Evolutionary conservation across 2,113 vertebrate species (phyloP).

Genomic region (Leptosomus discolor): DNA sequence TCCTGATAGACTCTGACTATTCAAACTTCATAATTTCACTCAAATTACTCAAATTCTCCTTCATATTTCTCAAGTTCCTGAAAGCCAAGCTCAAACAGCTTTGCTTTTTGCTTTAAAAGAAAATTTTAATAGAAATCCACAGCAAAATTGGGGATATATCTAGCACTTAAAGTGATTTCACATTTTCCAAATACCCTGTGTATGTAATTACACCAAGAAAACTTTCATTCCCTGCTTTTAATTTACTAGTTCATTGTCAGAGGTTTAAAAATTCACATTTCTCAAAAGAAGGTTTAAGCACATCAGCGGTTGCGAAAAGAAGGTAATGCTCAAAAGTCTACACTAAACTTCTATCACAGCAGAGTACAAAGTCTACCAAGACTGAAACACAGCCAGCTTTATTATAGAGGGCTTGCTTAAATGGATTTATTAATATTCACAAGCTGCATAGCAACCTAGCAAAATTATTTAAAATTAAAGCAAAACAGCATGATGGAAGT

Average conservation of each 20-base stretch:
- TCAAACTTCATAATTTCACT: not conserved
- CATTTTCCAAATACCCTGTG: not conserved
- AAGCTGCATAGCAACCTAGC: not conserved
- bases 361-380: not conserved
- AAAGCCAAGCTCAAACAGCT: not conserved
- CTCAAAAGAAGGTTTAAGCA: not conserved
- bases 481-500: accelerated
- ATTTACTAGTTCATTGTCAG: not conserved
- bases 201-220: not conserved
- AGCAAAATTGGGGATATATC: not conserved
- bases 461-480: not conserved
- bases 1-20: not conserved
- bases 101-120: not conserved
- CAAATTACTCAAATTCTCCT: not conserved
- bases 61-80: not conserved
- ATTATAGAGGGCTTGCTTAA: not conserved
- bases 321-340: not conserved
- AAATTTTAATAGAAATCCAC: not conserved
- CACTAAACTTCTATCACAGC: not conserved
- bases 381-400: not conserved
- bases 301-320: not conserved
- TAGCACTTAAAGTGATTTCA: not conserved
- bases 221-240: not conserved
- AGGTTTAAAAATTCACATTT: not conserved
- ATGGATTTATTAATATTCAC: not conserved